Base-by-base conservation (phyloP, 2,888 invertebrate genomes). In the Himalopsyche japonica region DNA sequence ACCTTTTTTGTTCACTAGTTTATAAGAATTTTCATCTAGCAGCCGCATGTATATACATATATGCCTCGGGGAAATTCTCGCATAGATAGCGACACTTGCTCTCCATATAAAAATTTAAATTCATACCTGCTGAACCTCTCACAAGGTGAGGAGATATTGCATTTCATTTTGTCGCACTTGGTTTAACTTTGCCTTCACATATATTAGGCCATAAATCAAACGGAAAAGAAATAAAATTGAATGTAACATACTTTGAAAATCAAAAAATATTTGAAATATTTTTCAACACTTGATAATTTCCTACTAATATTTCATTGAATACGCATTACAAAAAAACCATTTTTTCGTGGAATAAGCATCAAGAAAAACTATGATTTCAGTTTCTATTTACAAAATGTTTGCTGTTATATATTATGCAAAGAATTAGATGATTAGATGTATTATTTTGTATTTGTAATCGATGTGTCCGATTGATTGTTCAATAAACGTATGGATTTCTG, bases 101-200 rank as follows among this genome's bases (percentile, higher is more conserved):
- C 57, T 20, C 57, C 15, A 15, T 57, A 57, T 57, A 57, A 80
- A 64, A 47, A 83, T 83, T 83, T 79, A 83, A 83, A 83, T 83
- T 83, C 83, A 83, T 80, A 76, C 24, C 48, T 64, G 76, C 18
- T 24, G n/a, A 27, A 76, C 64, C 43, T 78, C 78, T 48, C 83
- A 43, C 27, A 34, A 70, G 83, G 83, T 83, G 43, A 37, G 70
- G 20, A 57, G 80, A 83, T 83, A 83, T 83, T 83, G 80, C 79
- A 83, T 83, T 83, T 83, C 83, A 83, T 83, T 79, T 78, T 30
- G 79, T 76, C 79, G 78, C 57, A 37, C 48, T 34, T 70, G 82
- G 48, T 78, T 57, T 64, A 82, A 70, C 82, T 64, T 79, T 79
- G 18, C 47, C 57, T 57, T 57, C 57, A 24, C 20, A 57, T 3